A percentile compares a stretch with the other conserved stretches of the same genome.
Conservation (phyloP, 2,888 invertebrate genomes). For the Microchrysa polita region DNA sequence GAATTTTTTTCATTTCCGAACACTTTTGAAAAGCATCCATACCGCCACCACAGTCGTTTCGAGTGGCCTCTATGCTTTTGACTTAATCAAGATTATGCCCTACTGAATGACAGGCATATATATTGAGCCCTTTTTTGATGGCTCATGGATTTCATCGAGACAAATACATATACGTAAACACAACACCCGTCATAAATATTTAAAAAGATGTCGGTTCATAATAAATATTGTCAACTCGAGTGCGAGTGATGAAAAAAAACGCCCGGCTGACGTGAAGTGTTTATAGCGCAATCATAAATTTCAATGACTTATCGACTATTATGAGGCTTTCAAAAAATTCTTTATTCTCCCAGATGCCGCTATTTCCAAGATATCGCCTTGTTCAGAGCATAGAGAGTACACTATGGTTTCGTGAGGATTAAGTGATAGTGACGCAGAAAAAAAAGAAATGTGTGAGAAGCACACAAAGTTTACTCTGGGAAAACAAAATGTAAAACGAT, state of each 20-base stretch:
- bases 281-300: constrained; percentile 12
- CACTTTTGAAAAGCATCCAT: neutral
- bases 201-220: constrained; percentile 1
- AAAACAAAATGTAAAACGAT: neutral
- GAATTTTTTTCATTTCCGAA: neutral
- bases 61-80: too few species aligned
- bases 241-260: constrained; percentile 14
- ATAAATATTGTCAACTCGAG: constrained; percentile 19
- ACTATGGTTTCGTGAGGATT: neutral
- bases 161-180: too few species aligned
- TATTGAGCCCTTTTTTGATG: neutral
- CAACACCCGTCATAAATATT: neutral
- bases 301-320: constrained; percentile 9
- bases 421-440: neutral
- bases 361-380: neutral
- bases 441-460: neutral
- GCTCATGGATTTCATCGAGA: neutral
- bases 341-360: too few species aligned
- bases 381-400: neutral
- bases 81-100: constrained; percentile 12
- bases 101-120: constrained; percentile 2
- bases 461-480: too few species aligned
- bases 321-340: constrained; percentile 7
- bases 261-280: neutral
- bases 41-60: neutral